phyloP scores from a whole-genome alignment of 2,797 vertebrate genomes.

The Neoniphon sammara region DNA sequence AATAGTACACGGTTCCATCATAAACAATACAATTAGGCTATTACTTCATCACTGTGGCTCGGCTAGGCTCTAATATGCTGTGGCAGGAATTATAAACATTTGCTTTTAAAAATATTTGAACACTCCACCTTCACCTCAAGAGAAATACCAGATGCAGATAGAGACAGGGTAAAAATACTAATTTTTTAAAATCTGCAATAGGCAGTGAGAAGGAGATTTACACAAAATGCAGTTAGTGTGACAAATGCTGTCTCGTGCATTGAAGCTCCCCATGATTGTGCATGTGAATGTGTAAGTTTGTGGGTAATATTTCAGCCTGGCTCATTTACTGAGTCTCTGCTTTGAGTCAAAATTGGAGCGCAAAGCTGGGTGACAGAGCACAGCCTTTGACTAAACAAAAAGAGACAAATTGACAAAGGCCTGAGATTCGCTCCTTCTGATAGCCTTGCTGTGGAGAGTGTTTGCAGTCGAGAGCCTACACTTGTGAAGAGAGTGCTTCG shows the following conservation, averaged over 20 bases:
- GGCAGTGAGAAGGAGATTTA: conserved; percentile 31
- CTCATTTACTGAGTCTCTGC: conserved; percentile 73
- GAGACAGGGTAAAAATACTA: conserved; percentile 31
- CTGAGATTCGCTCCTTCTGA: conserved; percentile 50
- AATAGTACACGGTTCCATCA: conserved; percentile 54
- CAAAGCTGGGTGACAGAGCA: conserved; percentile 59
- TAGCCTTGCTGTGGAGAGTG: conserved; percentile 44
- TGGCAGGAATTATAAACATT: conserved; percentile 74
- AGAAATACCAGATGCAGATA: conserved; percentile 72
- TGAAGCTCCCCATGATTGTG: conserved; percentile 51
- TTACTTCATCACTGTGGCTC: conserved; percentile 59
- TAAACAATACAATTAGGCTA: conserved; percentile 73
- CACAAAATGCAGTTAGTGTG: conserved; percentile 65
- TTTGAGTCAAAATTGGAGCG: conserved; percentile 76
- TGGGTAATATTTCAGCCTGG: conserved; percentile 80
- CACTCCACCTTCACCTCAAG: conserved; percentile 43
- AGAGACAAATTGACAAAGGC: conserved; percentile 70
- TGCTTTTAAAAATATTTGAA: conserved; percentile 60
- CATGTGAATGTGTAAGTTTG: conserved; percentile 66
- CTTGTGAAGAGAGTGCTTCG: conserved; percentile 43
- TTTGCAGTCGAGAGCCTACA: conserved; percentile 35
- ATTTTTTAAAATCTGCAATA: conserved; percentile 1
- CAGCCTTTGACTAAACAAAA: conserved; percentile 80
- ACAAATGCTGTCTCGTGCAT: conserved; percentile 66
- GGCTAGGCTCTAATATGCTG: conserved; percentile 53